Base-by-base conservation (phyloP, 1,140 invertebrate genomes). In the Tetragnatha versicolor region DNA sequence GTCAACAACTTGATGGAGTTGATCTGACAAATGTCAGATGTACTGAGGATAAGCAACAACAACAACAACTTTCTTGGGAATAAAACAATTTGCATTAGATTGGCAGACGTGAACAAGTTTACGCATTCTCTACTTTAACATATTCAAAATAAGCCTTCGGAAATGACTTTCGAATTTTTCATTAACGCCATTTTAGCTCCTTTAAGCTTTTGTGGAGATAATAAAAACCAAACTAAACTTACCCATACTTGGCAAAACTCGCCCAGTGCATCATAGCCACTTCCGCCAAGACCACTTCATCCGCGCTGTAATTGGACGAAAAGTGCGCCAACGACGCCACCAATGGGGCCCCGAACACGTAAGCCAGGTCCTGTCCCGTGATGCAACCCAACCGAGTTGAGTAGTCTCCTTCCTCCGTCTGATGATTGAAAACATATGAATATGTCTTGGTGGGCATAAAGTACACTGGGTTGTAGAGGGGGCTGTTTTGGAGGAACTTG, bases 241-340 rank as follows among this genome's bases (percentile, higher is more conserved):
- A 98, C 97, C 97, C 97, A 17, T 92, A 94, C 85, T 94, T 93
- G 14, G 94, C 94, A 85, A 99, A 99, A 88, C 98, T 99, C 20
- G 94, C 92, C 87, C 96, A 93, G 85, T 97, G 97, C 49, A 93
- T 90, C 89, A 98, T 97, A 63, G 97, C 92, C 73, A 93, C 93
- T 86, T 97, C 94, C 1, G 95, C 93, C 6, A 98, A 88, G 60
- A 92, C 90, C 76, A 93, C 90, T 88, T 99, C 97, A 25, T 92
- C 90, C 84, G 92, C 93, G 5, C 93, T 97, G 86, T 95, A 98
- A 87, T 95, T 94, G 82, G 91, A 90, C 25, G 91, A 90, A 85
- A 95, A 97, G 84, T 93, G 92, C 72, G 91, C 91, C 49, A 95
- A 88, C 3, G 61, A 49, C 6, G 47, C 20, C 4, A 91, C 83